Evolutionary conservation across 2,797 vertebrate genomes (phyloP).

Genomic region (Arctocebus calabarensis): DNA sequence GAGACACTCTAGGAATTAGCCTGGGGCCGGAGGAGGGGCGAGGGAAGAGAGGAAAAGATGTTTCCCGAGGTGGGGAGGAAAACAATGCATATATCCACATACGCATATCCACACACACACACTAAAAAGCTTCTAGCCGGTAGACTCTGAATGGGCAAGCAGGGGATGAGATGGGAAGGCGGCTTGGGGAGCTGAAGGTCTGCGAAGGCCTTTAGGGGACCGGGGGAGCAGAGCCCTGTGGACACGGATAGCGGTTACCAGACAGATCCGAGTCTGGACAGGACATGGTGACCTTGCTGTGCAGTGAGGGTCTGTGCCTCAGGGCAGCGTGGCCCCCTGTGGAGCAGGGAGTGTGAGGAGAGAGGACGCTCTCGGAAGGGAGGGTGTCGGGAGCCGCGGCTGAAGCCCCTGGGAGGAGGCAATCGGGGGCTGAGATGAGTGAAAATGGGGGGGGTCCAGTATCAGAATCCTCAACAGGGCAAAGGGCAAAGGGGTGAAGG

Average conservation of each 20-base stretch:
- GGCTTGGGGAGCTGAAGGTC: not conserved
- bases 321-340: rapidly evolving
- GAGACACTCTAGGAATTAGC: not conserved
- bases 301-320: not conserved
- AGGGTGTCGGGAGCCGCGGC: rapidly evolving
- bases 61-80: no score
- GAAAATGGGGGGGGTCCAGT: not conserved
- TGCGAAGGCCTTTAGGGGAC: not conserved
- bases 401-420: not conserved
- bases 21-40: not conserved
- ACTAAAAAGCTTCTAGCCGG: not conserved
- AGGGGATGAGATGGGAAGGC: not conserved
- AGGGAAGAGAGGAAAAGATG: not conserved
- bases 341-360: not conserved
- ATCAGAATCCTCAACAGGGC: not conserved
- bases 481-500: not conserved
- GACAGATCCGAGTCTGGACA: not conserved
- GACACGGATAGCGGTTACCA: not conserved
- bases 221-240: not conserved
- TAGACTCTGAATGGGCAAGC: not conserved
- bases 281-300: not conserved
- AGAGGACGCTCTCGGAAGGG: no score
- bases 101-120: no score
- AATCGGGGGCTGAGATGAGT: not conserved
- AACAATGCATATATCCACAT: no score